phyloP scores from a whole-genome alignment of 2,888 invertebrate genomes.

The Anagyrus pseudococci region DNA sequence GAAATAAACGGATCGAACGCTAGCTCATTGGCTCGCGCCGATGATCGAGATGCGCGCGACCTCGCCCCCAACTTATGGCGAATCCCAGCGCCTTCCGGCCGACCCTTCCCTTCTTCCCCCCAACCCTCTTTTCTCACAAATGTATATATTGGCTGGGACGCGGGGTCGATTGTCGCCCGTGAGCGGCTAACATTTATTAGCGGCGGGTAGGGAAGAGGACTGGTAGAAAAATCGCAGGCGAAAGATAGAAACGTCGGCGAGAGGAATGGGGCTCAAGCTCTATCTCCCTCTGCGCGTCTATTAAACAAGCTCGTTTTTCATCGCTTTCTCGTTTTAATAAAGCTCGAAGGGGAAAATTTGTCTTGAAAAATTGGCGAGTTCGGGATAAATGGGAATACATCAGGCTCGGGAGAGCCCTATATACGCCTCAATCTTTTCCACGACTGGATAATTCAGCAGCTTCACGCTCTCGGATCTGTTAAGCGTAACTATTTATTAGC shows the following conservation, averaged over 20 bases:
- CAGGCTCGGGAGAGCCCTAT: too few species aligned
- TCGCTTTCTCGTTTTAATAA: constrained; percentile 31
- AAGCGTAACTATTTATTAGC: too few species aligned
- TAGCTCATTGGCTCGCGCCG: constrained; percentile 5
- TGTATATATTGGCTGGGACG: constrained; percentile 4
- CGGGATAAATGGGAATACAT: too few species aligned
- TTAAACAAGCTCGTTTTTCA: constrained; percentile 35
- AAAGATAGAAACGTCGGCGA: too few species aligned
- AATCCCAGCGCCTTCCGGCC: neutral
- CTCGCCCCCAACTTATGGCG: constrained; percentile 15
- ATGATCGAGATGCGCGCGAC: constrained; percentile 23
- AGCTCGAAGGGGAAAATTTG: constrained; percentile 18
- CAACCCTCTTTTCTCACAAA: neutral
- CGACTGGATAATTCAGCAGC: too few species aligned
- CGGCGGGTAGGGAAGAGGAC: too few species aligned
- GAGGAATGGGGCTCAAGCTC: too few species aligned
- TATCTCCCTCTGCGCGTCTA: too few species aligned
- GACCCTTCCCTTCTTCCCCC: neutral
- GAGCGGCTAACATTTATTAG: too few species aligned
- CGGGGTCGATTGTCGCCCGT: constrained; percentile 27
- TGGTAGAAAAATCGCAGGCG: too few species aligned
- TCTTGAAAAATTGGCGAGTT: constrained; percentile 32
- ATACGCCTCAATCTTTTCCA: too few species aligned
- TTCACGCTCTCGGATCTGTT: too few species aligned
- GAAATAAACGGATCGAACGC: constrained; percentile 34